phyloP scores from a whole-genome alignment of 2,113 vertebrate species.

The Otis tarda region DNA sequence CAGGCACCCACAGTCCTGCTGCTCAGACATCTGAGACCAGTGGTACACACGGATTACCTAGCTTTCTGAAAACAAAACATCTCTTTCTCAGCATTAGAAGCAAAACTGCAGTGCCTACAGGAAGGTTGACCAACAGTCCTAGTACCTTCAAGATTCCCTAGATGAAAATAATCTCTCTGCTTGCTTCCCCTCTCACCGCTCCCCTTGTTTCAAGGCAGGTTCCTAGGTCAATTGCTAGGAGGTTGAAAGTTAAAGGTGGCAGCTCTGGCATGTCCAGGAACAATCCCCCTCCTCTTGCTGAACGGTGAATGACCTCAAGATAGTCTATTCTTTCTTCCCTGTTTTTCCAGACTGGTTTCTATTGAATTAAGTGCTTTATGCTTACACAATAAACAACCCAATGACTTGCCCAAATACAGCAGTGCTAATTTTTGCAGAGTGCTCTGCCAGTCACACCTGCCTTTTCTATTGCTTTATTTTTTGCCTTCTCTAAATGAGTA shows the following conservation, averaged over 20 bases:
- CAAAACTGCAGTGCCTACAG: fast-evolving
- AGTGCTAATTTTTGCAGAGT: not conserved
- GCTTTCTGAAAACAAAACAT: not conserved
- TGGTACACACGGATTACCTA: no score
- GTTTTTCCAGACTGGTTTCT: conserved; percentile 10
- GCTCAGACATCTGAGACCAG: not conserved
- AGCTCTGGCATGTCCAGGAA: not conserved
- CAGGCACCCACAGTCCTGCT: not conserved
- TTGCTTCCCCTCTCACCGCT: not conserved
- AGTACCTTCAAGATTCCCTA: not conserved
- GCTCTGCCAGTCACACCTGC: not conserved
- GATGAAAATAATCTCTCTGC: not conserved
- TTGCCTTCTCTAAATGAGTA: not conserved
- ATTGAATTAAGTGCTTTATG: not conserved
- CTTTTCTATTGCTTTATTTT: not conserved
- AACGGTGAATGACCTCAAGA: not conserved
- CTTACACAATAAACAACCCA: not conserved
- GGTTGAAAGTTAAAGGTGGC: not conserved
- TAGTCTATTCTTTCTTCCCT: not conserved
- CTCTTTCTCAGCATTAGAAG: not conserved
- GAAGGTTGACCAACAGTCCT: not conserved
- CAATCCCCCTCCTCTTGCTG: not conserved
- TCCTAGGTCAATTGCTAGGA: not conserved
- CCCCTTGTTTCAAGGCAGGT: not conserved
- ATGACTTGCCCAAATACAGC: not conserved